A percentile compares a stretch with the other conserved stretches of the same genome.
Conservation (phyloP, 1,140 invertebrate species). For the Listronotus oregonensis region DNA sequence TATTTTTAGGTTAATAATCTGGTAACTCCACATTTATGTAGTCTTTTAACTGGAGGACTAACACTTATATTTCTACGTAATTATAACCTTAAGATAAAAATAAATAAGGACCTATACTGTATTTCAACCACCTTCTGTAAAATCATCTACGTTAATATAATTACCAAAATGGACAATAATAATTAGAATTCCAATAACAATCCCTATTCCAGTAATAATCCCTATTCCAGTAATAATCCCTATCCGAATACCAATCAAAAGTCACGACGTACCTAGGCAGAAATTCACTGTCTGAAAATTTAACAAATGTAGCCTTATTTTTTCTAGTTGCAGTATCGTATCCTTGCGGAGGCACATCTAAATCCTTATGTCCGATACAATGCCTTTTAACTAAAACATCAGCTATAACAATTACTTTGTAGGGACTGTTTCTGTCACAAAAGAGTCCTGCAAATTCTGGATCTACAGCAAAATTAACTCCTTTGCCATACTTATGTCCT, state of each 20-base stretch:
- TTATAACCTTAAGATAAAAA: too few species aligned
- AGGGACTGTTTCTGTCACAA: slow-evolving; percentile 28
- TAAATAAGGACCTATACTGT: too few species aligned
- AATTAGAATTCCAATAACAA: too few species aligned
- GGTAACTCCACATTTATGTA: too few species aligned
- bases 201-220: too few species aligned
- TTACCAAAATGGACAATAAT: too few species aligned
- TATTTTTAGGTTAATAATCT: too few species aligned
- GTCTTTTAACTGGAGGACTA: too few species aligned
- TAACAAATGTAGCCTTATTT: slow-evolving; percentile 41
- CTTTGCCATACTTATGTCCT: slow-evolving; percentile 45
- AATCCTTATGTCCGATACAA: slow-evolving; percentile 15
- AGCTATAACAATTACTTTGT: slow-evolving; percentile 42
- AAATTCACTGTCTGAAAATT: slow-evolving; percentile 50
- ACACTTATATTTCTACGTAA: too few species aligned
- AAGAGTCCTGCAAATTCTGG: slow-evolving; percentile 47
- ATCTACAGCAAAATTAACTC: slow-evolving; percentile 46
- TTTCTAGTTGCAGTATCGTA: slow-evolving; percentile 45
- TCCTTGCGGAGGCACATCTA: slow-evolving; percentile 22
- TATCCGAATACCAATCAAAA: slow-evolving; percentile 11
- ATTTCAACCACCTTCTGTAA: too few species aligned
- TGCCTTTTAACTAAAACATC: slow-evolving; percentile 18
- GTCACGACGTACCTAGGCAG: slow-evolving; percentile 47
- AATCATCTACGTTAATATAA: too few species aligned
- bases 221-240: too few species aligned